phyloP scores from a whole-genome alignment of 2,888 invertebrate genomes.

The Pinctada fucata region DNA sequence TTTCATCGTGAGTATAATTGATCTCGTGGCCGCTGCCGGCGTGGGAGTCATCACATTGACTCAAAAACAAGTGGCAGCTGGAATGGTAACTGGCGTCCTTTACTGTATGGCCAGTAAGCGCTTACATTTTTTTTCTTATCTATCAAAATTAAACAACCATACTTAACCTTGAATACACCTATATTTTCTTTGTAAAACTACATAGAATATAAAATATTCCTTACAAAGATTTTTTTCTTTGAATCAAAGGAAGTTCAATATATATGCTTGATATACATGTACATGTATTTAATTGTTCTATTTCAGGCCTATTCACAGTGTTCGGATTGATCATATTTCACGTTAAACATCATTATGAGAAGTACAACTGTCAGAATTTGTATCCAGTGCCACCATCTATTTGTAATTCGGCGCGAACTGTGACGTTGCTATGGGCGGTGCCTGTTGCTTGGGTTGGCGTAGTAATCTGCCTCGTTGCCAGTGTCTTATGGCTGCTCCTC shows the following conservation, averaged over 20 bases:
- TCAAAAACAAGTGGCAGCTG: slow-evolving; percentile 94
- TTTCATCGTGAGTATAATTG: slow-evolving; percentile 92
- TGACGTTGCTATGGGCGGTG: slow-evolving; percentile 72
- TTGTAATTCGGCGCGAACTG: slow-evolving; percentile 67
- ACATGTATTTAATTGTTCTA: slow-evolving; percentile 45
- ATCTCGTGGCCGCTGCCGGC: slow-evolving; percentile 90
- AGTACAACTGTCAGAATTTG: slow-evolving; percentile 61
- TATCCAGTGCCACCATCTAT: slow-evolving; percentile 80
- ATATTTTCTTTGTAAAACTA: no score
- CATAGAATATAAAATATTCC: no score
- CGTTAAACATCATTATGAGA: slow-evolving; percentile 83
- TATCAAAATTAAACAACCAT: neutral
- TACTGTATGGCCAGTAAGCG: slow-evolving; percentile 91
- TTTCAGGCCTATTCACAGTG: slow-evolving; percentile 90
- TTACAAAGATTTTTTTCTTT: no score
- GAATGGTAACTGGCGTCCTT: slow-evolving; percentile 95
- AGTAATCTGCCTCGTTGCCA: slow-evolving; percentile 88
- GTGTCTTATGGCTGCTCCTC: slow-evolving; percentile 90
- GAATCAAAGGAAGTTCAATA: no score
- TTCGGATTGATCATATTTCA: slow-evolving; percentile 95
- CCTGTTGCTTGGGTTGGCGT: slow-evolving; percentile 86
- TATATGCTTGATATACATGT: no score
- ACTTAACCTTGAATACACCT: no score
- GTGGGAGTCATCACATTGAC: slow-evolving; percentile 93
- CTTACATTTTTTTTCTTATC: neutral